These are phyloP conservation scores for Hystrix brachyura DNA, from an alignment of 2,113 vertebrate species.

Conservation along the genomic window DNA sequence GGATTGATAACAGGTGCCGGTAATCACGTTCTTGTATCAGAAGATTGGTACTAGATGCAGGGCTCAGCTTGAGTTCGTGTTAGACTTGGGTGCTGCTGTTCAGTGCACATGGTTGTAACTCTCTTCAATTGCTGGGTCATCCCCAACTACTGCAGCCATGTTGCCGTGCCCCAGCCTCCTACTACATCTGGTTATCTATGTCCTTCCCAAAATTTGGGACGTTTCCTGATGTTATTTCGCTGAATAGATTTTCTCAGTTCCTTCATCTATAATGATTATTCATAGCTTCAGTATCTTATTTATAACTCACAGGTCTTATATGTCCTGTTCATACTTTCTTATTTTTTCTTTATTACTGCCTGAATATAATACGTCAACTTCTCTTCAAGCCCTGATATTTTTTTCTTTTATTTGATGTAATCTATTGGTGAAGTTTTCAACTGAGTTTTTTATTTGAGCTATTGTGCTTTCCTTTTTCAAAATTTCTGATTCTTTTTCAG, in stretches of 20 bases:
- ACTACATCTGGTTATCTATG: not conserved
- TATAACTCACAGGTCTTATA: not conserved
- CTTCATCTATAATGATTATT: not conserved
- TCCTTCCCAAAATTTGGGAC: not conserved
- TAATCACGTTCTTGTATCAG: not conserved
- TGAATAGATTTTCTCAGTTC: not conserved
- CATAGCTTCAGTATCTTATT: not conserved
- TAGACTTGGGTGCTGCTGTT: not conserved
- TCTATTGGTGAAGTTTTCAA: not conserved
- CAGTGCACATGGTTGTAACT: not conserved
- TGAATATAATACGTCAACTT: not conserved
- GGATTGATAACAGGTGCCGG: not conserved
- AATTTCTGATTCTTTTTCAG: not conserved
- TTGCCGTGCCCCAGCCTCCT: not conserved
- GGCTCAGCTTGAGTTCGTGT: not conserved
- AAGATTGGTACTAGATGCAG: not conserved
- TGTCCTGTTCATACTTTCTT: not conserved
- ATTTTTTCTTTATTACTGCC: not conserved
- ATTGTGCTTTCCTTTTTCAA: not conserved
- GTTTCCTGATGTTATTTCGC: not conserved
- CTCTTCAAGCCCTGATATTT: not conserved
- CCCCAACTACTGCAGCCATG: not conserved
- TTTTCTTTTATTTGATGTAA: not conserved
- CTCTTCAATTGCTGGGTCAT: not conserved
- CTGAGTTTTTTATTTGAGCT: not conserved